A percentile compares a stretch with the other conserved stretches of the same genome.
These are phyloP conservation scores for Blastomussa wellsi DNA, from an alignment of 92 coral and sea anemone genomes.

Conservation along the genomic window DNA sequence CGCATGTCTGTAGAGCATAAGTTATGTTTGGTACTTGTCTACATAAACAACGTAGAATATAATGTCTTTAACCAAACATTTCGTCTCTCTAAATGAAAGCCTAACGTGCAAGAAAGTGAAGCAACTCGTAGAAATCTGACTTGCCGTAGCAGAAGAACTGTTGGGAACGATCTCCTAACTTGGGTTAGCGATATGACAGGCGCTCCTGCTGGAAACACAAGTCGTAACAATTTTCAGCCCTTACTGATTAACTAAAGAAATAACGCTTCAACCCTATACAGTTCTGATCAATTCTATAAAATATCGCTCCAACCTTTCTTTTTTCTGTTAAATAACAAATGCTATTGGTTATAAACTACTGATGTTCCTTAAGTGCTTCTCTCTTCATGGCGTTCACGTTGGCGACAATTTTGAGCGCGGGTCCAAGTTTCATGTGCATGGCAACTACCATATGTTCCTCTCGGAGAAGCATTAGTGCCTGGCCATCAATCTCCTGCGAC, in stretches of 20 bases:
- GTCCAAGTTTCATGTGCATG: constrained; percentile 96
- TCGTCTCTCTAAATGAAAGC: neutral
- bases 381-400: constrained; percentile 95
- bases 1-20: too few relatives aligned
- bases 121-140: neutral
- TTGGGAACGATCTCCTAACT: neutral
- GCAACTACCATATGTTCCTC: constrained; percentile 99
- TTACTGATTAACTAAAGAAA: neutral
- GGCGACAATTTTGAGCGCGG: constrained; percentile 96
- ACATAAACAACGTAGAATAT: constrained; percentile 10
- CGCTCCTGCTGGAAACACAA: neutral
- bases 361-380: constrained; percentile 78
- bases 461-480: constrained; percentile 93
- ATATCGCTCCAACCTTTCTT: neutral
- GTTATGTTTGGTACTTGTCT: neutral
- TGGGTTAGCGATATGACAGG: too few relatives aligned
- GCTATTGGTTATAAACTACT: constrained; percentile 11
- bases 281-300: neutral
- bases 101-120: neutral
- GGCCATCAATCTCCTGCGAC: constrained; percentile 96
- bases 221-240: neutral
- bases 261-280: neutral
- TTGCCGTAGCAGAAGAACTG: neutral
- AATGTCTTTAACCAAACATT: constrained; percentile 9
- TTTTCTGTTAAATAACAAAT: constrained; percentile 20